phyloP scores from a whole-genome alignment of 2,888 invertebrate genomes.

The Arrhopalites spinosus region DNA sequence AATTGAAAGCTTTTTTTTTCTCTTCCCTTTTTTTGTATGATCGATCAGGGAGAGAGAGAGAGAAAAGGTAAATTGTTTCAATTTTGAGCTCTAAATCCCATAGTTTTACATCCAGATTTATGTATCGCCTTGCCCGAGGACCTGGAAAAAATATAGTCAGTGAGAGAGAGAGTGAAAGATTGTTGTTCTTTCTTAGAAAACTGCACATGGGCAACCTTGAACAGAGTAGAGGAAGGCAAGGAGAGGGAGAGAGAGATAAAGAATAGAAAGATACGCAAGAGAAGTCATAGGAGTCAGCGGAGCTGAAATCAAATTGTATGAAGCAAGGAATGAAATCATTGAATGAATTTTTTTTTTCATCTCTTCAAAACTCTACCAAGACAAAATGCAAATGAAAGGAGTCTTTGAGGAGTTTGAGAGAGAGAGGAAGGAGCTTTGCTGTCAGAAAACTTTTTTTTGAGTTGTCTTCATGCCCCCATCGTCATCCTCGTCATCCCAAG shows the following conservation, averaged over 20 bases:
- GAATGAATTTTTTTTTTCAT: slow-evolving; percentile 8
- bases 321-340: slow-evolving; percentile 8
- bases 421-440: no score
- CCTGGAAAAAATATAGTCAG: background rate
- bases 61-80: slow-evolving; percentile 21
- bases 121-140: background rate
- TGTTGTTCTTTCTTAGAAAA: background rate
- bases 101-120: slow-evolving; percentile 5
- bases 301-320: slow-evolving; percentile 15
- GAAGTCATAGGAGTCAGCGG: background rate
- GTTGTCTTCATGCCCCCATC: no score
- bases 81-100: slow-evolving; percentile 20
- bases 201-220: background rate
- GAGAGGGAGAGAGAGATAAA: no score
- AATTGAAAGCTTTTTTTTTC: background rate
- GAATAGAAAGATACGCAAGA: no score
- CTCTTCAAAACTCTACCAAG: background rate
- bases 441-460: no score
- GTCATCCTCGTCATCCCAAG: no score
- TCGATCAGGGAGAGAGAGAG: background rate
- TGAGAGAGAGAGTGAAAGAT: no score
- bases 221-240: no score
- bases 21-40: slow-evolving; percentile 12
- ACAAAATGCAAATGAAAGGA: background rate
- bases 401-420: no score